Percentiles rank a stretch among this genome's conserved stretches.
Conservation (phyloP, 1,140 invertebrate species). For the Sycophaga agraensis region DNA sequence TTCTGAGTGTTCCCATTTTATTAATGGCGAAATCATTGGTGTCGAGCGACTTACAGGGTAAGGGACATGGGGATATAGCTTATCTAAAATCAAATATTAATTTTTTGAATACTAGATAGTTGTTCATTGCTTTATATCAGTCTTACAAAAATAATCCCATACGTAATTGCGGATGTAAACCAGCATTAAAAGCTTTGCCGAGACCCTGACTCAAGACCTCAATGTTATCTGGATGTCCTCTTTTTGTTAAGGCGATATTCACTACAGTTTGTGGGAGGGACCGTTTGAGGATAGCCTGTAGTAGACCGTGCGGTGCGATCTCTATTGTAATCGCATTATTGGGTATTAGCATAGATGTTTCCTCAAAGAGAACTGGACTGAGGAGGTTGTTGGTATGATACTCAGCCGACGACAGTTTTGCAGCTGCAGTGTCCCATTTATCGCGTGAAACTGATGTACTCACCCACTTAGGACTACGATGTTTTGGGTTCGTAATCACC, state of each 20-base stretch:
- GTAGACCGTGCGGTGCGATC: slow-evolving; percentile 80
- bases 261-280: slow-evolving; percentile 61
- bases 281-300: slow-evolving; percentile 68
- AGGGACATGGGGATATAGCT: slow-evolving; percentile 64
- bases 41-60: slow-evolving; percentile 75
- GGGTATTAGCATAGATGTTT: slow-evolving; percentile 75
- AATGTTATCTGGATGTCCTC: slow-evolving; percentile 70
- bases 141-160: neutral
- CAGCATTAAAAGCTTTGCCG: slow-evolving; percentile 68
- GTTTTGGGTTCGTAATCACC: slow-evolving; percentile 70
- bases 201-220: slow-evolving; percentile 73
- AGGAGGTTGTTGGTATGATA: slow-evolving; percentile 93
- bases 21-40: slow-evolving; percentile 68
- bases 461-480: slow-evolving; percentile 78
- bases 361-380: slow-evolving; percentile 82
- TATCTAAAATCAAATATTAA: slow-evolving; percentile 31
- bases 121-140: neutral
- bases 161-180: slow-evolving; percentile 63
- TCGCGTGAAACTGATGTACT: slow-evolving; percentile 80
- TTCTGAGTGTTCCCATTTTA: slow-evolving; percentile 89
- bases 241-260: slow-evolving; percentile 80
- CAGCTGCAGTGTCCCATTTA: slow-evolving; percentile 72
- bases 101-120: neutral
- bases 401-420: slow-evolving; percentile 77
- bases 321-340: slow-evolving; percentile 78